These are phyloP conservation scores for Griposia aprilina DNA, from an alignment of 2,888 invertebrate genomes.

Conservation along the genomic window DNA sequence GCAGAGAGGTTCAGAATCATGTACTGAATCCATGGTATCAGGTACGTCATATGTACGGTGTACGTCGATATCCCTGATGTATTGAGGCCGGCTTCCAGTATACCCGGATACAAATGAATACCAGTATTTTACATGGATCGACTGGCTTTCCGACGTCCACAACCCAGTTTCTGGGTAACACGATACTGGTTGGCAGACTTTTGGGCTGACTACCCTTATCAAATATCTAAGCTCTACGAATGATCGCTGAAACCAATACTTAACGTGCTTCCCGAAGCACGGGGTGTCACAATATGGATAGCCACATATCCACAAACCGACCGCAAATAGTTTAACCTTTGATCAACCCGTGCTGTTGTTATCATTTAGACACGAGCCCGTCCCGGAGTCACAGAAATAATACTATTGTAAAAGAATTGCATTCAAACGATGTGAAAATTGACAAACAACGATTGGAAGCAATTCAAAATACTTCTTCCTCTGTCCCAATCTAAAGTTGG, in stretches of 20 bases:
- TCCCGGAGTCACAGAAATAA: neutral
- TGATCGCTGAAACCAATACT: neutral
- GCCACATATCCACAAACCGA: neutral
- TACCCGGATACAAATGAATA: neutral
- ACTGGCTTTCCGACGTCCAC: too few species aligned
- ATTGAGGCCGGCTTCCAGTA: neutral
- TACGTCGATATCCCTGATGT: too few species aligned
- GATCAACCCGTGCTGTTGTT: neutral
- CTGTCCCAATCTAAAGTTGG: slow-evolving; percentile 73
- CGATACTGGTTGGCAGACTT: neutral
- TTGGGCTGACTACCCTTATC: neutral
- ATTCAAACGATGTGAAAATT: slow-evolving; percentile 55
- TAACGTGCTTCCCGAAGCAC: neutral
- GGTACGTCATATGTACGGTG: too few species aligned
- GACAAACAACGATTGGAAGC: slow-evolving; percentile 42
- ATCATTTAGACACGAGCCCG: neutral
- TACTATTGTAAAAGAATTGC: slow-evolving; percentile 23
- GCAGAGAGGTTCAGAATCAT: too few species aligned
- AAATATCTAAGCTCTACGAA: neutral
- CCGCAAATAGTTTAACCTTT: neutral
- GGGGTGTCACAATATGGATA: neutral
- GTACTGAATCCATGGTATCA: too few species aligned
- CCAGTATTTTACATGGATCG: too few species aligned
- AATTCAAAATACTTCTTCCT: slow-evolving; percentile 59
- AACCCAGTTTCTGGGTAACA: too few species aligned